phyloP scores from a whole-genome alignment of 1,140 invertebrate genomes.

The Melipona quadrifasciata region DNA sequence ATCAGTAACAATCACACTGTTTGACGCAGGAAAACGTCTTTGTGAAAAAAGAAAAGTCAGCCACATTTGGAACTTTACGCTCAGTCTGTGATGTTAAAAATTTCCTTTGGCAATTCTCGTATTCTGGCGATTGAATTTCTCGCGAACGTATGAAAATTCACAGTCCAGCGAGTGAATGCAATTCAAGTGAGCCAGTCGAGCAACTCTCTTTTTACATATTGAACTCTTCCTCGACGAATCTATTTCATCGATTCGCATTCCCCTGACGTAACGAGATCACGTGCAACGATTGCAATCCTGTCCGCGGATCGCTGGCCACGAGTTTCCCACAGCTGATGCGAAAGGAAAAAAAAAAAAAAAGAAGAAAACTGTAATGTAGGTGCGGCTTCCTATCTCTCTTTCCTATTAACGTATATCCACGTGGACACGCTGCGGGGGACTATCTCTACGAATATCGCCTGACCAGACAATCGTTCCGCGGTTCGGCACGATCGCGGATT shows the following conservation, averaged over 20 bases:
- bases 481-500: background rate
- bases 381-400: constrained; percentile 34
- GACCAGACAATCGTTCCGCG: background rate
- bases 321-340: constrained; percentile 37
- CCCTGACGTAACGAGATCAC: constrained; percentile 12
- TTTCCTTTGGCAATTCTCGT: too few relatives aligned
- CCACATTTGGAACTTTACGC: too few relatives aligned
- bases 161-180: background rate
- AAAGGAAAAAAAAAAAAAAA: constrained; percentile 9
- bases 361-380: constrained; percentile 5
- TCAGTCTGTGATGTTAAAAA: too few relatives aligned
- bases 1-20: too few relatives aligned
- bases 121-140: background rate
- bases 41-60: too few relatives aligned
- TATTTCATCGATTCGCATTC: constrained; percentile 6
- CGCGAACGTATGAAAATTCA: background rate
- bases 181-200: background rate
- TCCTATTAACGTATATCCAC: constrained; percentile 3
- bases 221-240: background rate
- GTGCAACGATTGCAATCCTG: background rate
- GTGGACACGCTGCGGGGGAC: background rate
- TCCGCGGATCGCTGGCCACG: constrained; percentile 11
- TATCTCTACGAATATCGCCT: constrained; percentile 1
- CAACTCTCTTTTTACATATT: background rate
- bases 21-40: too few relatives aligned